Percentiles rank a stretch among this genome's conserved stretches.
These are phyloP conservation scores for Gymnodraco acuticeps DNA, from an alignment of 2,797 vertebrate genomes.

Conservation along the genomic window DNA sequence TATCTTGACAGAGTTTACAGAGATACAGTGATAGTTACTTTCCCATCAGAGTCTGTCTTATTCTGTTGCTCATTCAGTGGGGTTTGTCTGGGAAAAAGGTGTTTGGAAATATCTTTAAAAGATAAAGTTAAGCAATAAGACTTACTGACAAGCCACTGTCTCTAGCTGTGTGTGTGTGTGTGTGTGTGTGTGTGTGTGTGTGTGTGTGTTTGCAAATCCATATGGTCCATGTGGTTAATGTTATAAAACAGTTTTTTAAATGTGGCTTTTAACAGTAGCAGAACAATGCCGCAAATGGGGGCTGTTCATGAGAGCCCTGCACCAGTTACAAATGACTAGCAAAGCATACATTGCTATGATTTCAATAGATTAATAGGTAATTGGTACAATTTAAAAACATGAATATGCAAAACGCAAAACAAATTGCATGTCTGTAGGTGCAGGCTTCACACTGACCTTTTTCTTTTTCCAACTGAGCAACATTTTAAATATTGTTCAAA, in stretches of 20 bases:
- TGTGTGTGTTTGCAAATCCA: neutral
- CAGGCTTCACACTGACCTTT: neutral
- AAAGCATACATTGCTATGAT: neutral
- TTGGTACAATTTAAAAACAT: neutral
- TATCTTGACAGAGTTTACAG: neutral
- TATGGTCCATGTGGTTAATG: neutral
- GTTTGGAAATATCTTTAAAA: neutral
- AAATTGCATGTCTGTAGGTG: neutral
- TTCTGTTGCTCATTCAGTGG: slow-evolving; percentile 5
- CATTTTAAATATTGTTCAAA: neutral
- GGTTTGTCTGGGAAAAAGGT: neutral
- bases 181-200: too few relatives aligned
- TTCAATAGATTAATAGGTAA: neutral
- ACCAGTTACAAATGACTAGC: slow-evolving; percentile 1
- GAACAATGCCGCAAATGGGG: neutral
- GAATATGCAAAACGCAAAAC: neutral
- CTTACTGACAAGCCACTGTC: too few relatives aligned
- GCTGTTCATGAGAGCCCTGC: neutral
- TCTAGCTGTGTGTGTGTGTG: too few relatives aligned
- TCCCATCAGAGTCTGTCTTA: neutral
- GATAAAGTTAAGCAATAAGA: neutral
- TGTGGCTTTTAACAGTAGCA: neutral
- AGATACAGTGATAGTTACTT: neutral
- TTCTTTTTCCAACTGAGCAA: neutral
- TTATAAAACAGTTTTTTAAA: neutral